These are phyloP conservation scores for Perodicticus potto DNA, from an alignment of 2,797 vertebrate species.

Conservation along the genomic window DNA sequence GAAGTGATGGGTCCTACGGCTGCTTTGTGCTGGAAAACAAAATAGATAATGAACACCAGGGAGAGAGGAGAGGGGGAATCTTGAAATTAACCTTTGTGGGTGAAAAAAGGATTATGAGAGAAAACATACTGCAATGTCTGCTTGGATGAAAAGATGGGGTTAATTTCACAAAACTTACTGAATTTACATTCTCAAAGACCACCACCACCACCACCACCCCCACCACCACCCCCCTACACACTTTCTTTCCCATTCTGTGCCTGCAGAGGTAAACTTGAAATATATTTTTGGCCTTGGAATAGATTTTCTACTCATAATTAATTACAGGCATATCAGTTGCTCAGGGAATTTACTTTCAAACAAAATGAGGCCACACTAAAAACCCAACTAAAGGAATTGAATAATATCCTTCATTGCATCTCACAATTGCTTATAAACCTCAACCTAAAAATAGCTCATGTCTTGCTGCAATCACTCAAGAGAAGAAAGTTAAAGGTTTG, in stretches of 20 bases:
- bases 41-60: constrained; percentile 39
- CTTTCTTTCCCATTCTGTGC: neutral
- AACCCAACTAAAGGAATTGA: constrained; percentile 50
- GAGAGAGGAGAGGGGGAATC: constrained; percentile 3
- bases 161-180: constrained; percentile 32
- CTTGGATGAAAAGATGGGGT: neutral
- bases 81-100: constrained; percentile 11
- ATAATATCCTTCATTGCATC: constrained; percentile 21
- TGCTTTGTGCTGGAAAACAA: constrained; percentile 41
- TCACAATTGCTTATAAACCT: constrained; percentile 33
- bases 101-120: neutral
- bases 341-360: constrained; percentile 69
- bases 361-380: constrained; percentile 70
- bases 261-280: constrained; percentile 50
- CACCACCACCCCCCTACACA: neutral
- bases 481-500: neutral
- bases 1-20: neutral
- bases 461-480: neutral
- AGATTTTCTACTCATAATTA: constrained; percentile 68
- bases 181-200: constrained; percentile 16
- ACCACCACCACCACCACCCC: too few species aligned
- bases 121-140: constrained; percentile 23
- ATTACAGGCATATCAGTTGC: constrained; percentile 51
- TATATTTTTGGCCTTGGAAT: constrained; percentile 12
- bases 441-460: neutral